A percentile compares a stretch with the other conserved stretches of the same genome.
Evolutionary conservation across 2,888 invertebrate genomes (phyloP).

Genomic region (Notodonta ziczac): DNA sequence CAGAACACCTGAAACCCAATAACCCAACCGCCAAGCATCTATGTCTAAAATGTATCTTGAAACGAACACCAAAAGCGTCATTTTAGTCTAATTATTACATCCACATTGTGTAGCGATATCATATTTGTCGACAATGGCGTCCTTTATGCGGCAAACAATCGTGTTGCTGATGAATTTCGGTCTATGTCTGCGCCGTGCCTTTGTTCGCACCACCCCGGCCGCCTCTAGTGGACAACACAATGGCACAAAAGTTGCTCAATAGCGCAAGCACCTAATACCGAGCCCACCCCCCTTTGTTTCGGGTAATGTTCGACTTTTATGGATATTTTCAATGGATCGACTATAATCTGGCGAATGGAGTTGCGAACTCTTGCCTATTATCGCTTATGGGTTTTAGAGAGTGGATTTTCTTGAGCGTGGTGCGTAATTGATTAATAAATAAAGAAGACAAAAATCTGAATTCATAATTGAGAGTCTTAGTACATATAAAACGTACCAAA

Average conservation of each 20-base stretch:
- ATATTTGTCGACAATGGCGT: constrained; percentile 83
- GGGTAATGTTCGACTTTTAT: constrained; percentile 84
- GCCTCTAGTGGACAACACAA: constrained; percentile 81
- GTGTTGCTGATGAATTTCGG: constrained; percentile 84
- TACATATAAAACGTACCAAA: too few species aligned
- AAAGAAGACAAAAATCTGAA: too few species aligned
- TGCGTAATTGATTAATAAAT: too few species aligned
- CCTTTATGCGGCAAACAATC: constrained; percentile 84
- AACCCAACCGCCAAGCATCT: not conserved
- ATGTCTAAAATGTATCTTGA: not conserved
- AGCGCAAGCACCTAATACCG: constrained; percentile 83
- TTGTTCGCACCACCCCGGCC: constrained; percentile 72
- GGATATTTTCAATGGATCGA: constrained; percentile 84
- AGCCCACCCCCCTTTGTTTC: constrained; percentile 81
- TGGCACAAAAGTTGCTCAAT: constrained; percentile 84
- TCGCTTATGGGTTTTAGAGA: constrained; percentile 43
- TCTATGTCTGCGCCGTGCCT: constrained; percentile 82
- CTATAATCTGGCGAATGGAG: constrained; percentile 80
- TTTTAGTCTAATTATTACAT: constrained; percentile 77
- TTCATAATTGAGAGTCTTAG: too few species aligned
- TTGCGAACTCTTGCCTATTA: constrained; percentile 66
- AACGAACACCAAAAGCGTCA: constrained; percentile 38
- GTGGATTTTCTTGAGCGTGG: constrained; percentile 44
- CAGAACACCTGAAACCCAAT: not conserved
- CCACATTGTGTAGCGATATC: constrained; percentile 81